phyloP scores from a whole-genome alignment of 1,140 invertebrate species.

The Drosophila pachea region DNA sequence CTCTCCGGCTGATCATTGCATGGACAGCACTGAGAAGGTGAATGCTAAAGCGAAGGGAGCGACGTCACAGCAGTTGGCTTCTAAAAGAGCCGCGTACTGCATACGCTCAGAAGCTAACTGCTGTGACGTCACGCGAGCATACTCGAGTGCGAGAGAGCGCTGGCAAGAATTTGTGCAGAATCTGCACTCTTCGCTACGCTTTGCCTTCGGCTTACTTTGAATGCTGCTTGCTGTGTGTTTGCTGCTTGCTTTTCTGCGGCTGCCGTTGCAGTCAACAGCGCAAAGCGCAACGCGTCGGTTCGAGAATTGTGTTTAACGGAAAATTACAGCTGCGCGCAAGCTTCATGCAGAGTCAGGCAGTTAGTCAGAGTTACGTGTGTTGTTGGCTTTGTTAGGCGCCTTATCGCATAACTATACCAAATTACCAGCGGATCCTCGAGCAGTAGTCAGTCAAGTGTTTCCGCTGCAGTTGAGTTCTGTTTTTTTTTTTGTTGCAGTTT shows the following conservation, averaged over 20 bases:
- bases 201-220: slow-evolving; percentile 42
- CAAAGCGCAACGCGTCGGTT: slow-evolving; percentile 59
- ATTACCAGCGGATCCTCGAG: slow-evolving; percentile 12
- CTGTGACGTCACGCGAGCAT: slow-evolving; percentile 16
- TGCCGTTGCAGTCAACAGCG: slow-evolving; percentile 61
- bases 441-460: slow-evolving; percentile 10
- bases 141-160: neutral
- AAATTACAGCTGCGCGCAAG: slow-evolving; percentile 51
- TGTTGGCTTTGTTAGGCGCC: slow-evolving; percentile 6
- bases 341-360: neutral
- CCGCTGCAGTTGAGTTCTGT: neutral
- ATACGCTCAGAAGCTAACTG: neutral
- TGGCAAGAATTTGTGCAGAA: neutral
- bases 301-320: slow-evolving; percentile 51
- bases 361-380: slow-evolving; percentile 16
- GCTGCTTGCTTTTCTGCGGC: slow-evolving; percentile 19
- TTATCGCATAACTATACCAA: slow-evolving; percentile 21
- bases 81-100: neutral
- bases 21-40: slow-evolving; percentile 1
- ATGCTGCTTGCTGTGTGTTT: slow-evolving; percentile 1
- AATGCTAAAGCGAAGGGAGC: neutral
- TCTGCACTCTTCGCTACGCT: neutral
- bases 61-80: slow-evolving; percentile 3
- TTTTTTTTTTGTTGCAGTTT: neutral
- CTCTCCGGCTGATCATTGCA: slow-evolving; percentile 1